Percentiles rank a stretch among this genome's conserved stretches.
These are phyloP conservation scores for Oryctolagus cuniculus DNA, from an alignment of 2,113 vertebrate species.

Conservation along the genomic window DNA sequence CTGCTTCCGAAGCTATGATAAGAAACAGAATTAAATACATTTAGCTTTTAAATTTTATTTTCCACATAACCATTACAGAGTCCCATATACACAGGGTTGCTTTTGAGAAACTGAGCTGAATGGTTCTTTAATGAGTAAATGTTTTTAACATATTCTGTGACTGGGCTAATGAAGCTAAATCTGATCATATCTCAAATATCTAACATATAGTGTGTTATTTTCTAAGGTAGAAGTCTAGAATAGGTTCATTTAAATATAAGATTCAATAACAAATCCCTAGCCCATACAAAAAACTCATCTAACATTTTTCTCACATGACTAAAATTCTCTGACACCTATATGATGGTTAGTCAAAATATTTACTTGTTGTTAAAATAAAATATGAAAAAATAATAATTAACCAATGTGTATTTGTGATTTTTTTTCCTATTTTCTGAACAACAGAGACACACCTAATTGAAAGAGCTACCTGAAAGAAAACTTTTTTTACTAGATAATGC, in stretches of 20 bases:
- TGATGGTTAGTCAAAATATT: not conserved
- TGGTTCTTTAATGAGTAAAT: not conserved
- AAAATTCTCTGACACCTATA: not conserved
- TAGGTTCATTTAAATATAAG: not conserved
- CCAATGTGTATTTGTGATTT: not conserved
- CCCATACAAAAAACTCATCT: not conserved
- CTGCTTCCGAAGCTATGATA: not conserved
- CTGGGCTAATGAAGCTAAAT: not conserved
- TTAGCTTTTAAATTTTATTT: not conserved
- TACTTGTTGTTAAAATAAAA: not conserved
- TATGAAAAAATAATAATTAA: not conserved
- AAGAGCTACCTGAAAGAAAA: not conserved
- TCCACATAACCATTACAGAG: not conserved
- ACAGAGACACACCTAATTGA: not conserved
- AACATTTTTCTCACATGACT: not conserved
- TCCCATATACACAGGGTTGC: not conserved
- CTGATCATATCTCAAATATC: not conserved
- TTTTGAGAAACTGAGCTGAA: not conserved
- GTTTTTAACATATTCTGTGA: not conserved
- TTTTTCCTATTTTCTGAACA: not conserved
- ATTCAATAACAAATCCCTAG: not conserved
- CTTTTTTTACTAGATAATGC: not conserved
- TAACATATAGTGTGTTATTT: not conserved
- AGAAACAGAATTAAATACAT: slow-evolving; percentile 35
- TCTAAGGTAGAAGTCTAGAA: not conserved